phyloP scores from a whole-genome alignment of 2,113 vertebrate genomes.

The Protomyctophum bolini region DNA sequence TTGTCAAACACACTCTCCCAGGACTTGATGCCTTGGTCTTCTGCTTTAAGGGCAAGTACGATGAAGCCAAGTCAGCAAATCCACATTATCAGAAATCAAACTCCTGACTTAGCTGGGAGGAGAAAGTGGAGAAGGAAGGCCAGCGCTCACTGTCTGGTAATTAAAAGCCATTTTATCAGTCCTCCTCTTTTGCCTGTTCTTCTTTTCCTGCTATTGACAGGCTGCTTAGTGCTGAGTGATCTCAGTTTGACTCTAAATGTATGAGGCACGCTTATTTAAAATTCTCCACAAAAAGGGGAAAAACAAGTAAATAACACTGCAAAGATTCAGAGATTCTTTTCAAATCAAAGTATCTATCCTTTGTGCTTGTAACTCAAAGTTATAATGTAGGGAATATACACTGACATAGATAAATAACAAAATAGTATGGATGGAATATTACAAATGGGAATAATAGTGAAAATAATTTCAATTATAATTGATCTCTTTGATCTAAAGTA shows the following conservation, averaged over 20 bases:
- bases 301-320: conserved; percentile 60
- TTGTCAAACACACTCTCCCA: conserved; percentile 89
- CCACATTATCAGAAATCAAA: conserved; percentile 97
- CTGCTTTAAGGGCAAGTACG: conserved; percentile 71
- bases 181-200: conserved; percentile 62
- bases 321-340: conserved; percentile 23
- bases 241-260: conserved; percentile 86
- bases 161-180: conserved; percentile 95
- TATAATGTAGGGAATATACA: not conserved
- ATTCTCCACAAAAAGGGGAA: conserved; percentile 61
- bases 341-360: conserved; percentile 18
- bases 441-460: no score
- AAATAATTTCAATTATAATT: no score
- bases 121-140: conserved; percentile 77
- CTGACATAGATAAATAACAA: no score
- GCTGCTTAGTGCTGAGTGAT: conserved; percentile 81
- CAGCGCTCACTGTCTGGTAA: conserved; percentile 89
- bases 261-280: conserved; percentile 87
- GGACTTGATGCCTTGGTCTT: conserved; percentile 76
- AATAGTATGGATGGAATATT: no score
- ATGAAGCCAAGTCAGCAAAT: conserved; percentile 94
- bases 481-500: no score
- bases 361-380: not conserved
- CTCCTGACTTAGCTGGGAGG: conserved; percentile 74
- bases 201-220: conserved; percentile 83